Base-by-base conservation (phyloP, 2,797 vertebrate species). In the Semotilus atromaculatus region DNA sequence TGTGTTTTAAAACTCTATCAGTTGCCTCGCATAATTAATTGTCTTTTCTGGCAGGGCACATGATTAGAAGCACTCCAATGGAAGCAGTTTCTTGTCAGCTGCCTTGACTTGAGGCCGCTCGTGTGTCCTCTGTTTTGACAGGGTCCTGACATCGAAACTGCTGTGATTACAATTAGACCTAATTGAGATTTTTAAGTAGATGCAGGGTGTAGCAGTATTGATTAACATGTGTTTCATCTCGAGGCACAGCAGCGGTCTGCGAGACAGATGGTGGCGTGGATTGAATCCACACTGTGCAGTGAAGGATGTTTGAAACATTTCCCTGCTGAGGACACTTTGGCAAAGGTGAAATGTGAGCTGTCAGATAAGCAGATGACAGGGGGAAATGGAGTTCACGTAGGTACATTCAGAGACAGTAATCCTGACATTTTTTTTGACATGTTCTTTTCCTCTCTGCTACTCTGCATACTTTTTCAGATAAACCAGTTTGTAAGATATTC, bases 291-390 rank as follows among this genome's bases (percentile, higher is more conserved):
- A 85, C 89, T 51, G 36, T 18, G 0, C 5, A 80, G 64, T 77
- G 82, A 91, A 89, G 73, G 86, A 85, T 86, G 77, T 82, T 88
- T 48, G 90, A 86, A 71, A 88, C 90, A 81, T 60, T 55, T 76
- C 88, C 89, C 92, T 90, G 89, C 55, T 53, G 84, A 89, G 86
- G 88, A 91, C 90, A 88, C 81, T 90, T 89, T 88, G 66, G 82
- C 82, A 87, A 55, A 88, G 85, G 86, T 81, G 90, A 90, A 87
- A 90, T 90, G 90, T 90, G 89, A 90, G 90, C 90, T 92, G 89
- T 90, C 90, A 90, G 88, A 93, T 87, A 90, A 45, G 81, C 16
- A 85, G 89, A 91, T 92, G 92, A 91, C 89, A 85, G 88, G 87
- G 87, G 86, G 87, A 92, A 84, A 91, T 89, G n/a, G 87, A 89